These are phyloP conservation scores for Naja naja DNA, from an alignment of 2,113 vertebrate genomes.

Conservation along the genomic window DNA sequence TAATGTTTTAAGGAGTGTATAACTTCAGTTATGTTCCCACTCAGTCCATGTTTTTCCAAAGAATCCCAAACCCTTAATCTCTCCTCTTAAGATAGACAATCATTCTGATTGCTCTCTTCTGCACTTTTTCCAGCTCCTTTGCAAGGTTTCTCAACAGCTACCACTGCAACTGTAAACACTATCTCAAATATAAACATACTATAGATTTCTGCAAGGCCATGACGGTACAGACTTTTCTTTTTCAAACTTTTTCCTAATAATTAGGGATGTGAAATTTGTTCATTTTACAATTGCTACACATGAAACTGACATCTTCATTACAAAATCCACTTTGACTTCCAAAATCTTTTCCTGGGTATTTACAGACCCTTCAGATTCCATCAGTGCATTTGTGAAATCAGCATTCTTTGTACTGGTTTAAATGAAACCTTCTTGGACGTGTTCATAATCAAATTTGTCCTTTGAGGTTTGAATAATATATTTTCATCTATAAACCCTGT, in stretches of 20 bases:
- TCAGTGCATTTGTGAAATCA: neutral
- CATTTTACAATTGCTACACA: neutral
- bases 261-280: neutral
- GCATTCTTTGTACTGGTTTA: neutral
- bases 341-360: neutral
- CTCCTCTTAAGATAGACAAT: neutral
- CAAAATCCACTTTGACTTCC: neutral
- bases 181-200: neutral
- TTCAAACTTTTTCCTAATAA: neutral
- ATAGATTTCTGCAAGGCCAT: neutral
- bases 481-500: neutral
- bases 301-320: neutral
- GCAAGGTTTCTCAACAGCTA: neutral
- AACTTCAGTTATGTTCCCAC: neutral
- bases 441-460: neutral
- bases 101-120: neutral
- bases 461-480: neutral
- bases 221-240: neutral
- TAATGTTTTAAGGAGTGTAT: neutral
- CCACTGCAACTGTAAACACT: neutral
- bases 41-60: neutral
- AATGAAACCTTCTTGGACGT: neutral
- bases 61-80: neutral
- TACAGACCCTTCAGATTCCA: neutral
- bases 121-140: neutral